phyloP scores from a whole-genome alignment of 2,113 vertebrate species.

The Dicrurus megarhynchus region DNA sequence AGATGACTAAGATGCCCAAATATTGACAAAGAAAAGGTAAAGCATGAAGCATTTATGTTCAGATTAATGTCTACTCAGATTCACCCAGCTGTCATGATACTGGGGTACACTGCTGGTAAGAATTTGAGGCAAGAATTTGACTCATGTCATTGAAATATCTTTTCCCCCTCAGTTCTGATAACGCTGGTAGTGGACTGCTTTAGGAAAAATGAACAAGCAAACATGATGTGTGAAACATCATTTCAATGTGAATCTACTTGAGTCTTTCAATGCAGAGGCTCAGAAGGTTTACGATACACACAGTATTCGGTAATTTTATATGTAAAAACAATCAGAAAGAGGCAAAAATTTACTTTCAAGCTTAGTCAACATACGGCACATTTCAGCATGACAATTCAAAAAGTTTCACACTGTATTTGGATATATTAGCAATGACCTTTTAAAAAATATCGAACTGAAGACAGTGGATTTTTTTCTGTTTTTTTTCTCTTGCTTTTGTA shows the following conservation, averaged over 20 bases:
- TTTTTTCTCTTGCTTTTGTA: conserved; percentile 52
- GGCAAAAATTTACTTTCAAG: conserved; percentile 69
- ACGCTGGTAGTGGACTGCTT: background rate
- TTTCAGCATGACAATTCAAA: conserved; percentile 67
- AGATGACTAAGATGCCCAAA: background rate
- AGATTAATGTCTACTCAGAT: background rate
- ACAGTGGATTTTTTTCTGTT: background rate
- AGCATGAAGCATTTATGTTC: background rate
- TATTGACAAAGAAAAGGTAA: background rate
- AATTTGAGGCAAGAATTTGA: background rate
- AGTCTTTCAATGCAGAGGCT: conserved; percentile 61
- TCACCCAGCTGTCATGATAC: background rate
- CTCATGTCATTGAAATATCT: background rate
- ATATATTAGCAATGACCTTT: conserved; percentile 67
- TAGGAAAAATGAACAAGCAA: conserved; percentile 27
- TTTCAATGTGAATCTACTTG: conserved; percentile 52
- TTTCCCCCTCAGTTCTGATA: background rate
- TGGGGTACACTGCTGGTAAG: background rate
- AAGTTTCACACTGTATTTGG: conserved; percentile 65
- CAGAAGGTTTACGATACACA: conserved; percentile 72
- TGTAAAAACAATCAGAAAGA: conserved; percentile 76
- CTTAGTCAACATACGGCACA: conserved; percentile 69
- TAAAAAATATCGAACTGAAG: conserved; percentile 58
- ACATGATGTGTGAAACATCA: conserved; percentile 38
- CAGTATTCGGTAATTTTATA: conserved; percentile 80